A percentile compares a stretch with the other conserved stretches of the same genome.
phyloP scores from a whole-genome alignment of 2,797 vertebrate genomes.

The Tolypeutes matacus region DNA sequence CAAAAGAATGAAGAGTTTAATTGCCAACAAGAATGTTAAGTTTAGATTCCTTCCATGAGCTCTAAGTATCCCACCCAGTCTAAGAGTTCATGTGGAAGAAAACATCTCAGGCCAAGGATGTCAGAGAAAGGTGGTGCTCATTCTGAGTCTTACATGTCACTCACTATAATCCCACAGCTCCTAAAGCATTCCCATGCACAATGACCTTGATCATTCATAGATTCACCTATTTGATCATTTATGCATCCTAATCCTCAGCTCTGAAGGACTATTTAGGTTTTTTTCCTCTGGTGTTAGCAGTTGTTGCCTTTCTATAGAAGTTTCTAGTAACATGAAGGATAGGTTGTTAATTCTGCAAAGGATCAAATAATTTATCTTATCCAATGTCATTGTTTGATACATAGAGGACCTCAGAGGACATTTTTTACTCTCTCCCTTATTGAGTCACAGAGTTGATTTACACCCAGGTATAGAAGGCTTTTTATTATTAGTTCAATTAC shows the following conservation, averaged over 20 bases:
- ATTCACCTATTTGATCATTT: not conserved
- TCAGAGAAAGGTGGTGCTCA: not conserved
- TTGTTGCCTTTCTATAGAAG: not conserved
- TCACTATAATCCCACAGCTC: too few species aligned
- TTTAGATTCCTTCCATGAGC: not conserved
- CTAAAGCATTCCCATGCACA: not conserved
- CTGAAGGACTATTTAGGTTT: not conserved
- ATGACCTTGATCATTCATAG: not conserved
- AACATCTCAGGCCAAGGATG: not conserved
- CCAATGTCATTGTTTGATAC: not conserved
- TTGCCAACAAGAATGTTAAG: not conserved
- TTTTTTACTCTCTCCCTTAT: not conserved
- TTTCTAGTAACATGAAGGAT: not conserved
- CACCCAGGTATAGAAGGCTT: not conserved
- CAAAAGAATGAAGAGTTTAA: not conserved
- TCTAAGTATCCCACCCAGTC: not conserved
- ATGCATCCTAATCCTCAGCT: not conserved
- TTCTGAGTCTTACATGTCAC: not conserved
- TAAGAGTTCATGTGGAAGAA: not conserved
- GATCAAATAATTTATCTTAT: not conserved
- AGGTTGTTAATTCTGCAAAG: not conserved
- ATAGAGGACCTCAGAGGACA: not conserved
- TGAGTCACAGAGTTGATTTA: not conserved
- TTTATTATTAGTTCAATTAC: not conserved
- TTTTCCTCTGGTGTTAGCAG: not conserved